phyloP scores from a whole-genome alignment of 2,797 vertebrate genomes.

The Malacoctenus gilli region DNA sequence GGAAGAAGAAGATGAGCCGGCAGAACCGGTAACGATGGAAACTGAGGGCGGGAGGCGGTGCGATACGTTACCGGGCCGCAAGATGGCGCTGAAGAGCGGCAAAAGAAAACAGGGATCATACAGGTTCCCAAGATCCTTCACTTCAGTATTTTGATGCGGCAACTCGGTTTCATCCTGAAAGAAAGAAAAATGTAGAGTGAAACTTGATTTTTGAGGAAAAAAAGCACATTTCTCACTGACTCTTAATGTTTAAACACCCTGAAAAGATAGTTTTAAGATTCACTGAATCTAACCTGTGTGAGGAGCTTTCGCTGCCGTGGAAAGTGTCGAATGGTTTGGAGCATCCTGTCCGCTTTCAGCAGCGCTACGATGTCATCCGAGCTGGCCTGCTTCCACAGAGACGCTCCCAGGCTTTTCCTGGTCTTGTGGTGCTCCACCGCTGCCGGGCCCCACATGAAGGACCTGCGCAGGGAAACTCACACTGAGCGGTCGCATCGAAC shows the following conservation, averaged over 20 bases:
- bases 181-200: no score
- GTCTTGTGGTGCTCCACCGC: conserved; percentile 94
- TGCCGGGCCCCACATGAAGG: conserved; percentile 90
- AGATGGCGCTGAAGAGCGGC: conserved; percentile 90
- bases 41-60: not conserved
- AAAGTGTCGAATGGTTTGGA: conserved; percentile 86
- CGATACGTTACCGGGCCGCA: conserved; percentile 85
- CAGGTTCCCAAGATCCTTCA: conserved; percentile 71
- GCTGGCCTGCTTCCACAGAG: conserved; percentile 92
- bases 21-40: not conserved
- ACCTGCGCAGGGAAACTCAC: conserved; percentile 70
- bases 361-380: conserved; percentile 88
- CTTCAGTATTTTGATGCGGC: conserved; percentile 69
- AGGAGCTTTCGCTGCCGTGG: conserved; percentile 86
- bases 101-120: conserved; percentile 95
- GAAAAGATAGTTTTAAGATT: no score
- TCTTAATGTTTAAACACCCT: no score
- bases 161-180: conserved; percentile 77
- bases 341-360: conserved; percentile 85
- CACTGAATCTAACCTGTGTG: conserved; percentile 75
- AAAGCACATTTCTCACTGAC: no score
- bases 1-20: no score
- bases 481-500: not conserved
- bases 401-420: conserved; percentile 89
- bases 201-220: no score